Percentiles rank a stretch among this genome's conserved stretches.
These are phyloP conservation scores for Sylvilagus floridanus DNA, from an alignment of 2,797 vertebrate species.

Conservation along the genomic window DNA sequence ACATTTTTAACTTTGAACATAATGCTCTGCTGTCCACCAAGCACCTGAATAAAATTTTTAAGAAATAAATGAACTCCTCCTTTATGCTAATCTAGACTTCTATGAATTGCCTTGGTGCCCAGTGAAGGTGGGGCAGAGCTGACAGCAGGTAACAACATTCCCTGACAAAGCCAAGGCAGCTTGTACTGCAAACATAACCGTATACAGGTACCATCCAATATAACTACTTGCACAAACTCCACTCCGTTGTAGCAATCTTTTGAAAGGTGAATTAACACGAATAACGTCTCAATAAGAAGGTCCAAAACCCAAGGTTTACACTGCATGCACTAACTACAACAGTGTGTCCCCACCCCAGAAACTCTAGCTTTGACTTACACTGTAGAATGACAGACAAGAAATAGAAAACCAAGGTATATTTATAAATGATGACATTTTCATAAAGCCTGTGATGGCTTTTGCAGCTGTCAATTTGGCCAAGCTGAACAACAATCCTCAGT, in stretches of 20 bases:
- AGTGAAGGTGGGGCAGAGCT: background rate
- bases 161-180: background rate
- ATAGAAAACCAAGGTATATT: background rate
- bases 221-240: background rate
- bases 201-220: background rate
- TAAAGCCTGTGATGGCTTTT: background rate
- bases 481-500: background rate
- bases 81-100: background rate
- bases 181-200: background rate
- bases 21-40: background rate
- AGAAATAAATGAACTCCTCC: background rate
- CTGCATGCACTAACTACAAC: background rate
- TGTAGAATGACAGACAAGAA: background rate
- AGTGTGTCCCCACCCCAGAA: background rate
- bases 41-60: background rate
- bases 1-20: constrained; percentile 22
- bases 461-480: background rate
- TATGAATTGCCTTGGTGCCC: background rate
- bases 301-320: background rate
- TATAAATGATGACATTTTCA: background rate
- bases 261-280: constrained; percentile 12
- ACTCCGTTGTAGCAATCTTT: background rate
- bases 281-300: background rate
- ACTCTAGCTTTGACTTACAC: background rate
- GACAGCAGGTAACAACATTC: background rate